Base-by-base conservation (phyloP, 2,888 invertebrate species). In the Agapetus fuscipes region DNA sequence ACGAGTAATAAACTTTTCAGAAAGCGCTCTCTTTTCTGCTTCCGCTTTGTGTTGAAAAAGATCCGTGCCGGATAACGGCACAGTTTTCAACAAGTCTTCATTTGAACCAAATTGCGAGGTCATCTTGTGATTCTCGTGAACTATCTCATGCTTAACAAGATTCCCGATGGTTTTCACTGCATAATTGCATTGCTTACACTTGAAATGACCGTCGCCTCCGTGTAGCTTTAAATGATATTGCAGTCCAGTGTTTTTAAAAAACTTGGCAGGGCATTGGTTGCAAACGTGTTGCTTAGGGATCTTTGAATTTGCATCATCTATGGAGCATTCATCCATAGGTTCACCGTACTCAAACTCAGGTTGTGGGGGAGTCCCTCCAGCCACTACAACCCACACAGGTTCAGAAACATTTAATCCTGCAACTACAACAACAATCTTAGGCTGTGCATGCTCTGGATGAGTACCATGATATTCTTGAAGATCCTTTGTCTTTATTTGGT, bases 401-500 rank as follows among this genome's bases (percentile, higher is more conserved):
- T 60, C 60, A n/a, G 43, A 12, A 3, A 40, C 51, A 53, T 54
- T 50, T 30, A 54, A 48, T 27, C 56, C 54, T 3, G 52, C 29
- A 11, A 43, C 61, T 30, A 59, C 54, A 15, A 61, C 64, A 45
- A 72, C 65, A 31, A 78, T 51, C 41, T 71, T 66, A 5, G 84
- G 85, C 41, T 78, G 78, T 32, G 74, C 76, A 54, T 80, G 74
- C 25, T 74, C 66, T 1, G 74, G 62, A 50, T 81, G 80, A 17
- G 75, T 70, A 24, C 71, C 72, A 53, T 83, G 80, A 47, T 77
- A 66, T 25, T 72, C 71, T 48, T 79, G 73, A 12, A 86, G 62
- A 54, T 76, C 73, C 54, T 77, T 78, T 5, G 83, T 82, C 55
- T 82, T 77, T 17, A 83, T 79, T 56, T 86, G 82, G 58, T 89